Evolutionary conservation across 2,113 vertebrate species (phyloP).

Genomic region (Corythoichthys haematopterus): DNA sequence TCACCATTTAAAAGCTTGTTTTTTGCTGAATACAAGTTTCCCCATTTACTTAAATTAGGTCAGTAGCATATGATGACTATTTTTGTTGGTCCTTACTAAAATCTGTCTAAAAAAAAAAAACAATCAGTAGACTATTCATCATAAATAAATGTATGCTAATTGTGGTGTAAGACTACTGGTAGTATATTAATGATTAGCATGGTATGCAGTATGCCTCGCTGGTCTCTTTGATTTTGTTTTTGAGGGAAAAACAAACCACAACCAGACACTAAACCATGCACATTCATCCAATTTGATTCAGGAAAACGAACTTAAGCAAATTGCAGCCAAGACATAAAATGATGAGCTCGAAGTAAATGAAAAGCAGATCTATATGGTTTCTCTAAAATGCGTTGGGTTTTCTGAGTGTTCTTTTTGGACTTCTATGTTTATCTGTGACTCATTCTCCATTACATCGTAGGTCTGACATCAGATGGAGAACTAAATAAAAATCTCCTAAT

Average conservation of each 20-base stretch:
- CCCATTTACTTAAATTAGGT: slow-evolving; percentile 35
- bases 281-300: slow-evolving; percentile 21
- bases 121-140: slow-evolving; percentile 42
- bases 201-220: slow-evolving; percentile 10
- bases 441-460: slow-evolving; percentile 55
- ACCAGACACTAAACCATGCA: slow-evolving; percentile 13
- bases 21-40: slow-evolving; percentile 56
- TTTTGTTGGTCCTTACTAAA: slow-evolving; percentile 23
- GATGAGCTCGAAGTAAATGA: slow-evolving; percentile 25
- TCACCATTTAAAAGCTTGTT: slow-evolving; percentile 54
- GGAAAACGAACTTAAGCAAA: slow-evolving; percentile 31
- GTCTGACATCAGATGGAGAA: slow-evolving; percentile 47
- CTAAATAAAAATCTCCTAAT: slow-evolving; percentile 51
- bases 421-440: slow-evolving; percentile 55
- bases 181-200: slow-evolving; percentile 34
- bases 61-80: slow-evolving; percentile 26
- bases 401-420: slow-evolving; percentile 13
- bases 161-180: slow-evolving; percentile 14
- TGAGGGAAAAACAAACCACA: slow-evolving; percentile 19
- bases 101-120: too few species aligned
- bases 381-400: slow-evolving; percentile 27
- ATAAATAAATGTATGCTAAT: slow-evolving; percentile 29
- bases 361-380: slow-evolving; percentile 36
- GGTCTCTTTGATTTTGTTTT: slow-evolving; percentile 34
- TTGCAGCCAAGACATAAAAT: slow-evolving; percentile 18